These are phyloP conservation scores for Littorina saxatilis DNA, from an alignment of 1,140 invertebrate genomes.

Conservation along the genomic window DNA sequence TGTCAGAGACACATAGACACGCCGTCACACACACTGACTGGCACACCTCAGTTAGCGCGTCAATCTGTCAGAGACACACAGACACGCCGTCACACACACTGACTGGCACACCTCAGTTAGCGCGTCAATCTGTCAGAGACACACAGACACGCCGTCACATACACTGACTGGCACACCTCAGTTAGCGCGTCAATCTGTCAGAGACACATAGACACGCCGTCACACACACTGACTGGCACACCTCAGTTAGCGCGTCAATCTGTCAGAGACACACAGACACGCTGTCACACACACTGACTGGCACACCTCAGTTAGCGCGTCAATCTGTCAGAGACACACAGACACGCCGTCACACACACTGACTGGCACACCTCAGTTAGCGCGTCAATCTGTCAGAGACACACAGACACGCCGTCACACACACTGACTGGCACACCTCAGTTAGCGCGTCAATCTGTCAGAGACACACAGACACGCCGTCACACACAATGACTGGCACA, in stretches of 20 bases:
- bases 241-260: too few species aligned
- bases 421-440: slow-evolving; percentile 87
- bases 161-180: too few species aligned
- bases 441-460: slow-evolving; percentile 90
- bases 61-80: too few species aligned
- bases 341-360: neutral
- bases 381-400: too few species aligned
- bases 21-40: neutral
- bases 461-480: slow-evolving; percentile 73
- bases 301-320: too few species aligned
- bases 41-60: too few species aligned
- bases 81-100: neutral
- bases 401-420: slow-evolving; percentile 75
- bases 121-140: too few species aligned
- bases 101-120: neutral
- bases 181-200: too few species aligned
- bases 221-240: neutral
- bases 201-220: neutral
- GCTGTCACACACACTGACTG: neutral
- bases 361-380: neutral
- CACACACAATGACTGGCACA: slow-evolving; percentile 85
- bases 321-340: too few species aligned
- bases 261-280: neutral
- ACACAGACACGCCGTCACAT: neutral
- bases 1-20: neutral